phyloP scores from a whole-genome alignment of 2,797 vertebrate genomes.

The Salarias fasciatus region DNA sequence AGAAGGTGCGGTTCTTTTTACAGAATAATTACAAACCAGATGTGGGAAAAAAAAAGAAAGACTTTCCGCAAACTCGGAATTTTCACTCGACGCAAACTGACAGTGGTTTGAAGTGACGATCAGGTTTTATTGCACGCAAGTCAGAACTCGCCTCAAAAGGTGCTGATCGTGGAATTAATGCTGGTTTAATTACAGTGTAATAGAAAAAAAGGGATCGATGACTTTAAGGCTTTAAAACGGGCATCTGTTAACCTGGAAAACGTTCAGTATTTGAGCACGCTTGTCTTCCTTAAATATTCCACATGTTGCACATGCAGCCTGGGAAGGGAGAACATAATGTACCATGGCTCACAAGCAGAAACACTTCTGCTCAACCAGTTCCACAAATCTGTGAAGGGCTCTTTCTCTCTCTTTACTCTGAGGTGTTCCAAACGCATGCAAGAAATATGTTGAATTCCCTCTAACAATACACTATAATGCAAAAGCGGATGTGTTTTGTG shows the following conservation, averaged over 20 bases:
- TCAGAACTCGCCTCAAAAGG: background rate
- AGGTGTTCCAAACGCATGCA: background rate
- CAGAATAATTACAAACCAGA: background rate
- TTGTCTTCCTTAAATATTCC: background rate
- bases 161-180: background rate
- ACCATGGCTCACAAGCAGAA: conserved; percentile 19
- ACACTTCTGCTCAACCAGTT: conserved; percentile 8
- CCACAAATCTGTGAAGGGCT: background rate
- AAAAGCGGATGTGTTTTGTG: too few species aligned
- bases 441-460: background rate
- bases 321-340: conserved; percentile 50
- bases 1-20: conserved; percentile 57
- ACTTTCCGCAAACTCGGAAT: too few species aligned
- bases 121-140: background rate
- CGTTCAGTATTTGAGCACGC: background rate
- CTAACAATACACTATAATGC: too few species aligned
- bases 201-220: conserved; percentile 5
- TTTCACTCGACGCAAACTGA: too few species aligned
- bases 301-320: conserved; percentile 34
- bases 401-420: background rate
- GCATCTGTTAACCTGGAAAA: background rate
- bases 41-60: background rate
- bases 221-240: background rate
- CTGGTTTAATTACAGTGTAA: background rate
- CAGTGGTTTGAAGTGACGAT: too few species aligned